These are phyloP conservation scores for Belonocnema kinseyi DNA, from an alignment of 1,140 invertebrate species.

Conservation along the genomic window DNA sequence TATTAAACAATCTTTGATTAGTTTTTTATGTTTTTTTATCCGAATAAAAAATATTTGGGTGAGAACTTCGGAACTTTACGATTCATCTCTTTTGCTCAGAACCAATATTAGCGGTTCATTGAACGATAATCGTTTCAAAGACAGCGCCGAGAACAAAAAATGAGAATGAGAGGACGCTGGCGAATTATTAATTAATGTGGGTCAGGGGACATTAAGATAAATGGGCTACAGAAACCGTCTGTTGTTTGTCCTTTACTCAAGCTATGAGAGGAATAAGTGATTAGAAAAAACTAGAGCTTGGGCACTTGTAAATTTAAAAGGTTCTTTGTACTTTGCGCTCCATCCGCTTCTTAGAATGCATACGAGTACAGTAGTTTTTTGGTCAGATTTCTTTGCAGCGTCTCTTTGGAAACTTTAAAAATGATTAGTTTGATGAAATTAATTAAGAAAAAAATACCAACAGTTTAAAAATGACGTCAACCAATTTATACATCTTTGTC, in stretches of 20 bases:
- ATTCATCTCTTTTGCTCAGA: neutral
- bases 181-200: slow-evolving; percentile 26
- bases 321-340: neutral
- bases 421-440: no score
- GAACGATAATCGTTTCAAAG: slow-evolving; percentile 16
- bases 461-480: no score
- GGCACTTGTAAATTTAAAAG: slow-evolving; percentile 13
- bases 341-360: neutral
- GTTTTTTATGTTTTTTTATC: no score
- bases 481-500: no score
- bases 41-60: no score
- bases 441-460: no score
- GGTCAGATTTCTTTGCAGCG: no score
- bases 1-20: no score
- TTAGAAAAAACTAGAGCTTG: slow-evolving; percentile 4
- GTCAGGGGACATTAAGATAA: slow-evolving; percentile 20
- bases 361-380: no score
- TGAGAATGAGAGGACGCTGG: neutral
- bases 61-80: neutral
- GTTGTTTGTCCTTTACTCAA: slow-evolving; percentile 2
- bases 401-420: no score
- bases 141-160: slow-evolving; percentile 11
- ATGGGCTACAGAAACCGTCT: slow-evolving; percentile 5
- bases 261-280: neutral
- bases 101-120: neutral